Evolutionary conservation across 2,888 invertebrate species (phyloP).

Genomic region (Caenorhabditis virilis): DNA sequence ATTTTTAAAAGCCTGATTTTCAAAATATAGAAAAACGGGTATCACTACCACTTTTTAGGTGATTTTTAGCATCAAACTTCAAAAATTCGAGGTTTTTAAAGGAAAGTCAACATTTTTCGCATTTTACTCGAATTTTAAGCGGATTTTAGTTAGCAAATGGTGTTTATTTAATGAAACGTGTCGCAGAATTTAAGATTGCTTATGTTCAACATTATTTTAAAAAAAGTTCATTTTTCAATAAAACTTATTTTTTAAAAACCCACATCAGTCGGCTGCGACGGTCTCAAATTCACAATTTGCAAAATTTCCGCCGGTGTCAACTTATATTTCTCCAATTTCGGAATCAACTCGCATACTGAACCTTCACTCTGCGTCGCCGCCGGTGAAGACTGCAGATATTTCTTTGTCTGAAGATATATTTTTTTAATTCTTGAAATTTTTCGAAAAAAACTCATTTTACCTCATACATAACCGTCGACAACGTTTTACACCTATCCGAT

Average conservation of each 20-base stretch:
- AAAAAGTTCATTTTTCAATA: too few relatives aligned
- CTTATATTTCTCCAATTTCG: slow-evolving; percentile 37
- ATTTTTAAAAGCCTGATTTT: too few relatives aligned
- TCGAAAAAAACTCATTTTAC: slow-evolving; percentile 12
- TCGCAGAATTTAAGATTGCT: too few relatives aligned
- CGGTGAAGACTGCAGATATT: slow-evolving; percentile 39
- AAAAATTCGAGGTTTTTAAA: too few relatives aligned
- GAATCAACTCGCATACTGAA: slow-evolving; percentile 27
- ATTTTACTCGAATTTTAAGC: too few relatives aligned
- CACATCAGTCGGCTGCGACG: slow-evolving; percentile 38
- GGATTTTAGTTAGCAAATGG: too few relatives aligned
- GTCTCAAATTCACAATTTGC: slow-evolving; percentile 48
- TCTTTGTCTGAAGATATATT: slow-evolving; percentile 30
- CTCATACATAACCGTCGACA: slow-evolving; percentile 44
- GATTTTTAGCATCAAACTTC: too few relatives aligned
- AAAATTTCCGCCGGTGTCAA: slow-evolving; percentile 47
- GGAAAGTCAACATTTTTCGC: too few relatives aligned
- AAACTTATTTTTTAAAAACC: background rate
- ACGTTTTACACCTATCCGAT: slow-evolving; percentile 27
- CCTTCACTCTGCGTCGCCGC: slow-evolving; percentile 35
- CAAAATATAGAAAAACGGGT: too few relatives aligned
- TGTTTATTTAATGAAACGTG: too few relatives aligned
- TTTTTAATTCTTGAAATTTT: background rate
- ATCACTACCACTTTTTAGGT: slow-evolving; percentile 2
- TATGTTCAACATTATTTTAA: too few relatives aligned